phyloP scores from a whole-genome alignment of 2,113 vertebrate genomes.

The Tragulus kanchil region DNA sequence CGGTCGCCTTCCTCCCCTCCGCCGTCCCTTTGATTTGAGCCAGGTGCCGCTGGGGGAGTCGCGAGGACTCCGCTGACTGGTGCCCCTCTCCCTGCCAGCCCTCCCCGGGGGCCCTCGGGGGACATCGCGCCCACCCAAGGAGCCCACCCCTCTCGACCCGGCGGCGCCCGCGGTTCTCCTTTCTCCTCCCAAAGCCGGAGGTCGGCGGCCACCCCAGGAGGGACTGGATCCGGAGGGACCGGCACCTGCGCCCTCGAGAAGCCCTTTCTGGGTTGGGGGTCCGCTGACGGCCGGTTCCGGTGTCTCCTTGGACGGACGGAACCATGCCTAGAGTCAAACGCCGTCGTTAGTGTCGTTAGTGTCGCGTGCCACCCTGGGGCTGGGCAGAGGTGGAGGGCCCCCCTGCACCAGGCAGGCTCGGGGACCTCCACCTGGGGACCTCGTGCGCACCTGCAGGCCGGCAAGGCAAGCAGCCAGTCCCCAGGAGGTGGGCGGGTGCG shows the following conservation, averaged over 20 bases:
- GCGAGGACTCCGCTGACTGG: neutral
- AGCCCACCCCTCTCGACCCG: accelerated
- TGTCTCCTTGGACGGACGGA: neutral
- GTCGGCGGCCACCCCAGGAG: neutral
- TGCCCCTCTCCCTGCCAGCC: accelerated
- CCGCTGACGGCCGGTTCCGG: neutral
- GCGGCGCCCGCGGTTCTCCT: accelerated
- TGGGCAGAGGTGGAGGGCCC: neutral
- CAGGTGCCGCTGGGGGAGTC: neutral
- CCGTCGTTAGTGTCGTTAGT: neutral
- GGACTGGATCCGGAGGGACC: neutral
- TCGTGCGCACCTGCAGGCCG: neutral
- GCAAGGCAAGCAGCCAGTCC: neutral
- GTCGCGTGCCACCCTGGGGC: neutral
- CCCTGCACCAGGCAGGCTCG: accelerated
- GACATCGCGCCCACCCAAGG: neutral
- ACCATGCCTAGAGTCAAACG: neutral
- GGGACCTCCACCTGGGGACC: too few species aligned
- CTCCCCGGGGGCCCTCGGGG: accelerated
- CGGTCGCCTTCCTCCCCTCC: accelerated
- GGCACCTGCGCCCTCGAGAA: neutral
- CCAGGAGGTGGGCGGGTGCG: too few species aligned
- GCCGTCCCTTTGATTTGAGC: neutral
- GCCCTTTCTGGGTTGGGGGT: neutral
- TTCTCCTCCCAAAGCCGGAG: neutral